Evolutionary conservation across 2,797 vertebrate genomes (phyloP).

Genomic region (Selene dorsalis): DNA sequence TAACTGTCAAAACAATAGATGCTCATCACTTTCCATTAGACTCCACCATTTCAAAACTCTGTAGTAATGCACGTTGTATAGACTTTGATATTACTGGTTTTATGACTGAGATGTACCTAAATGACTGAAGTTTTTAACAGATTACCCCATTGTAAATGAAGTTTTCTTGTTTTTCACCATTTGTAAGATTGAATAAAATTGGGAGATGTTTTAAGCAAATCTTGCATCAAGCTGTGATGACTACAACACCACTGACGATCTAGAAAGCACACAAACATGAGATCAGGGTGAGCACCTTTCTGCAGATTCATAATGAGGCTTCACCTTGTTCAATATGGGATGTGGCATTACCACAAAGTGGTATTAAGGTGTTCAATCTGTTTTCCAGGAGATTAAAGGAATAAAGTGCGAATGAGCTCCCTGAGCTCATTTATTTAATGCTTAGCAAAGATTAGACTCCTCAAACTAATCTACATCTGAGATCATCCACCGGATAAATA

Average conservation of each 20-base stretch:
- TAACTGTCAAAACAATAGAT: slow-evolving; percentile 91
- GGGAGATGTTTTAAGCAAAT: slow-evolving; percentile 96
- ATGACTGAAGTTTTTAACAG: slow-evolving; percentile 95
- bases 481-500: not conserved
- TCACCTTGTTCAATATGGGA: slow-evolving; percentile 92
- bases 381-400: slow-evolving; percentile 97
- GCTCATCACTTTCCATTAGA: slow-evolving; percentile 95
- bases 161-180: slow-evolving; percentile 97
- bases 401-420: slow-evolving; percentile 83
- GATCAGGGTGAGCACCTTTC: slow-evolving; percentile 50
- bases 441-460: not conserved
- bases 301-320: slow-evolving; percentile 90
- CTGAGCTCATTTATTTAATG: slow-evolving; percentile 58
- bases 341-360: slow-evolving; percentile 94
- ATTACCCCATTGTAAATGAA: slow-evolving; percentile 99
- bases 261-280: slow-evolving; percentile 33
- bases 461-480: not conserved
- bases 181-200: slow-evolving; percentile 97
- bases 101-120: slow-evolving; percentile 99
- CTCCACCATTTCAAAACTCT: slow-evolving; percentile 95
- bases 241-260: slow-evolving; percentile 64
- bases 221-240: slow-evolving; percentile 85
- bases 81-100: slow-evolving; percentile 99
- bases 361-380: slow-evolving; percentile 92
- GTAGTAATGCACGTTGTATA: slow-evolving; percentile 99